phyloP scores from a whole-genome alignment of 2,797 vertebrate genomes.

The Spinus pinus region DNA sequence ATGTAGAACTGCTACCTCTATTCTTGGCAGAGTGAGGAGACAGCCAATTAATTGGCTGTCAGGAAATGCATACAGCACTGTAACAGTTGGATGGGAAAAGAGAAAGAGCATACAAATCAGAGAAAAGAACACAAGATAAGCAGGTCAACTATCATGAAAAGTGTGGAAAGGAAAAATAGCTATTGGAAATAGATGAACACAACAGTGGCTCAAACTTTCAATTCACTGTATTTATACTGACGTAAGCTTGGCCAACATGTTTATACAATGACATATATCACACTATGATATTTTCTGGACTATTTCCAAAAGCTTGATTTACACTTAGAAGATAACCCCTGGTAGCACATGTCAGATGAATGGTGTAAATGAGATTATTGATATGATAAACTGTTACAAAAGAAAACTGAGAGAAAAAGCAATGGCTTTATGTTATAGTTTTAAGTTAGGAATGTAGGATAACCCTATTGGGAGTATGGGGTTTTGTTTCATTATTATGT shows the following conservation, averaged over 20 bases:
- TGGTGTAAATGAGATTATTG: constrained; percentile 40
- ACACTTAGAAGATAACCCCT: constrained; percentile 50
- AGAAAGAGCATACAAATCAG: constrained; percentile 34
- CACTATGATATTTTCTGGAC: not conserved
- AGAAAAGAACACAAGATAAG: constrained; percentile 39
- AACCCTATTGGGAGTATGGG: not conserved
- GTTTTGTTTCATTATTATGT: not conserved
- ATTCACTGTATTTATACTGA: not conserved
- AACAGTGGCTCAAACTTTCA: not conserved
- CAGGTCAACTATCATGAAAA: constrained; percentile 23
- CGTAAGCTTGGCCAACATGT: not conserved
- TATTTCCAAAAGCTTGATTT: constrained; percentile 50
- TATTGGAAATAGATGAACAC: not conserved
- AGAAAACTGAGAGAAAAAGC: not conserved
- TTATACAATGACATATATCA: not conserved
- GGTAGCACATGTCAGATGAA: constrained; percentile 41
- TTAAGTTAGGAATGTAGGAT: not conserved
- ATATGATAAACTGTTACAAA: constrained; percentile 1
- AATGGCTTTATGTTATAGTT: not conserved
- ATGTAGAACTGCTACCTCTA: constrained; percentile 34
- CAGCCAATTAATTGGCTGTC: constrained; percentile 63
- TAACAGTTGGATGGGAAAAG: constrained; percentile 36
- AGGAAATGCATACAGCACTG: constrained; percentile 24
- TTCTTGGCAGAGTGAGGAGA: constrained; percentile 48
- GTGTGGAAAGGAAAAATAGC: constrained; percentile 30